These are phyloP conservation scores for Trididemnum nubilum DNA, from an alignment of 23 tunicate genomes.

Conservation along the genomic window DNA sequence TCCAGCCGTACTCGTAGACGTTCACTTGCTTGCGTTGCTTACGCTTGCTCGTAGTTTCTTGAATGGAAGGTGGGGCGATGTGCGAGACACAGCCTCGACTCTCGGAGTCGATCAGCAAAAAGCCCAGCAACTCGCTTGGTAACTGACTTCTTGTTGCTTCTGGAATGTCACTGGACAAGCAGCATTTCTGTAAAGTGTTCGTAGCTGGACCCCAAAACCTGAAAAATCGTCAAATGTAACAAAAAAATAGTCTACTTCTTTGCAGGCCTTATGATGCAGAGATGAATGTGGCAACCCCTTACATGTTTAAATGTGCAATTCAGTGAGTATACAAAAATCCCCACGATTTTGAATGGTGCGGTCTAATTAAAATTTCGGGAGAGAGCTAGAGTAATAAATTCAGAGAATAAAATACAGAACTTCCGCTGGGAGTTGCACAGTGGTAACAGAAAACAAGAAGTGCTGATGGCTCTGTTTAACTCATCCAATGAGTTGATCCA, in stretches of 20 bases:
- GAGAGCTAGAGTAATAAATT: too few relatives aligned
- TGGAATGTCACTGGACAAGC: slow-evolving; percentile 40
- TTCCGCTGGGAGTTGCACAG: too few relatives aligned
- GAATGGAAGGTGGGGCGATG: slow-evolving; percentile 11
- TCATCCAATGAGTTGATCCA: too few relatives aligned
- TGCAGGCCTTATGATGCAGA: not conserved
- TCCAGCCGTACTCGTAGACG: slow-evolving; percentile 32
- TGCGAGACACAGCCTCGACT: slow-evolving; percentile 36
- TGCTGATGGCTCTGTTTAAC: too few relatives aligned
- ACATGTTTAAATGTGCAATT: not conserved
- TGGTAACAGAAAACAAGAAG: too few relatives aligned
- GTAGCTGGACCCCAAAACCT: slow-evolving; percentile 87
- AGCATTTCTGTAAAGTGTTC: slow-evolving; percentile 68
- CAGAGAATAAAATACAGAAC: too few relatives aligned
- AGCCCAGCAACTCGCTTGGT: slow-evolving; percentile 66
- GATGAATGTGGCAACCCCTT: not conserved
- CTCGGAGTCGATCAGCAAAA: slow-evolving; percentile 62
- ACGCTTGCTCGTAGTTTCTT: slow-evolving; percentile 20
- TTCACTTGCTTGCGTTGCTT: slow-evolving; percentile 41
- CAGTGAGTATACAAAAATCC: too few relatives aligned
- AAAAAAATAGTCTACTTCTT: slow-evolving; percentile 5
- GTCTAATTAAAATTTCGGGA: too few relatives aligned
- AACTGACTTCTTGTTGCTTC: slow-evolving; percentile 19
- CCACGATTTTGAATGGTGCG: too few relatives aligned
- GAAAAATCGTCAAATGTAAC: too few relatives aligned